Percentiles rank a stretch among this genome's conserved stretches.
Conservation (phyloP, 2,888 invertebrate species). For the Podabrus alpinus region DNA sequence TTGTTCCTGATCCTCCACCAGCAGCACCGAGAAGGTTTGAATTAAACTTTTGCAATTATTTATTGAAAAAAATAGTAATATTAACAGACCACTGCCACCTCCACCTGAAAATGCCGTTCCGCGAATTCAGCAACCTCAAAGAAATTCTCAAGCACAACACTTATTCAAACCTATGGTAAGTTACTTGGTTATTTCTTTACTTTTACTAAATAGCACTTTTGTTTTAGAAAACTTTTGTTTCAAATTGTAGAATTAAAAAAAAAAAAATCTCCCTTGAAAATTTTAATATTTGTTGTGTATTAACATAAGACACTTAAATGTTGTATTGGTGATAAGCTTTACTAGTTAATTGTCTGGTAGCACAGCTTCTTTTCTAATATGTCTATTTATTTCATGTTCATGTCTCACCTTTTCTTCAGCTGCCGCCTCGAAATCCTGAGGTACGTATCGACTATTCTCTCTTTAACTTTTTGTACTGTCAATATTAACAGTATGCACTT, state of each 20-base stretch:
- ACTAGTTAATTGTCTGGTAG: conserved; percentile 47
- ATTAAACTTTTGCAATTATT: conserved; percentile 9
- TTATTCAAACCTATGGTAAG: conserved; percentile 88
- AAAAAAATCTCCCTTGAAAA: background rate
- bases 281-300: background rate
- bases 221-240: background rate
- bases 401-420: conserved; percentile 63
- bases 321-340: conserved; percentile 59
- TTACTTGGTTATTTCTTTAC: conserved; percentile 21
- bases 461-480: conserved; percentile 5
- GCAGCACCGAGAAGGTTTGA: conserved; percentile 61
- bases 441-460: conserved; percentile 62
- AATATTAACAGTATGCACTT: background rate
- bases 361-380: conserved; percentile 56
- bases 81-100: conserved; percentile 76
- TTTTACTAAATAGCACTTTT: background rate
- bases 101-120: conserved; percentile 73
- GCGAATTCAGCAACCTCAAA: conserved; percentile 69
- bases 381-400: conserved; percentile 64
- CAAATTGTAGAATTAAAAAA: background rate
- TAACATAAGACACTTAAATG: conserved; percentile 7
- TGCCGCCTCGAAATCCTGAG: conserved; percentile 89
- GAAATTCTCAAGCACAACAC: conserved; percentile 81
- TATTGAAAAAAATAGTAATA: conserved; percentile 1
- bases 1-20: conserved; percentile 82